Evolutionary conservation across 1,140 invertebrate genomes (phyloP).

Genomic region (Rhopalosiphum padi): DNA sequence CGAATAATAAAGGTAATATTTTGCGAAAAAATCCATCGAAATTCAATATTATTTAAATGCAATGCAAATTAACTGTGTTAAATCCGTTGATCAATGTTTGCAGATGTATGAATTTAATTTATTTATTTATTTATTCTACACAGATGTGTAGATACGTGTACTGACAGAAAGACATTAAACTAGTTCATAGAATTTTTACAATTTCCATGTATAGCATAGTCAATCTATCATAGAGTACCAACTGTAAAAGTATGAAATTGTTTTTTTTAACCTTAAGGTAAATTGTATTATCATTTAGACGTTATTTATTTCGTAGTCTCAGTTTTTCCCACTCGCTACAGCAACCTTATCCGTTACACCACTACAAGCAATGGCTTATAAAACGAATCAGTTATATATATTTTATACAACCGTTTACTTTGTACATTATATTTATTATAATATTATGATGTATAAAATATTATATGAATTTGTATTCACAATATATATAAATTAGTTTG

Average conservation of each 20-base stretch:
- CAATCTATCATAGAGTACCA: not conserved
- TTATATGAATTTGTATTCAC: too few species aligned
- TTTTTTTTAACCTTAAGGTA: not conserved
- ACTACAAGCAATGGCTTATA: not conserved
- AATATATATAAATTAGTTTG: not conserved
- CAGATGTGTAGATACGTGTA: not conserved
- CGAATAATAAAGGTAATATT: not conserved
- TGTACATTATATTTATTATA: too few species aligned
- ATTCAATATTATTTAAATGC: not conserved
- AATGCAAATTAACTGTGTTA: not conserved
- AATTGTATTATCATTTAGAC: not conserved
- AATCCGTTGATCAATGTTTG: not conserved
- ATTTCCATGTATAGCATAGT: not conserved
- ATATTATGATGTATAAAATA: too few species aligned
- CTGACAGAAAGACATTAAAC: too few species aligned
- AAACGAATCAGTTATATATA: too few species aligned
- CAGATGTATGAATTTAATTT: not conserved
- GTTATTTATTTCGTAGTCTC: not conserved
- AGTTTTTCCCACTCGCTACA: not conserved
- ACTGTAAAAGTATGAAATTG: not conserved
- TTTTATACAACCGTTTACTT: too few species aligned
- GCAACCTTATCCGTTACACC: too few species aligned
- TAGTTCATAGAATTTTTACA: not conserved
- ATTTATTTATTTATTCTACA: too few species aligned
- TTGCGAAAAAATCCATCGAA: not conserved